These are phyloP conservation scores for Zaprionus camerounensis DNA, from an alignment of 1,140 invertebrate species.

Conservation along the genomic window DNA sequence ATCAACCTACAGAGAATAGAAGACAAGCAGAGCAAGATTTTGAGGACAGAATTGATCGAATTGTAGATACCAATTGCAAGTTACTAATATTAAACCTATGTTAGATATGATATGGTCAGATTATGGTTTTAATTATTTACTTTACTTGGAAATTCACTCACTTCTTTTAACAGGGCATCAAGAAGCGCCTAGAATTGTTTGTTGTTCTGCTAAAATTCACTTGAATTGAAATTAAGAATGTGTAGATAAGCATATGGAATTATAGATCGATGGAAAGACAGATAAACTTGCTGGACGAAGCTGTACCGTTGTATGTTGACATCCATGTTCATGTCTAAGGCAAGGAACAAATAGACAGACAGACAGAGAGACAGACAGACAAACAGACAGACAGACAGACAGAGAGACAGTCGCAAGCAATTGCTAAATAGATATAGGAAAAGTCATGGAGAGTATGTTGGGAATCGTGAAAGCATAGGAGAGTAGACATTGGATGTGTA, in stretches of 20 bases:
- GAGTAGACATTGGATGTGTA: constrained; percentile 9
- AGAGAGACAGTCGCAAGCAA: constrained; percentile 38
- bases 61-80: not conserved
- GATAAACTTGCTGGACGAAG: constrained; percentile 18
- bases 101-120: no score
- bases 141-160: no score
- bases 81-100: not conserved
- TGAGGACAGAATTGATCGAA: not conserved
- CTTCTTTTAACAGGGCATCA: not conserved
- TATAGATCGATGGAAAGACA: constrained; percentile 22
- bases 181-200: constrained; percentile 16
- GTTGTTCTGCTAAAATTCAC: constrained; percentile 47
- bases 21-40: not conserved
- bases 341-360: not conserved
- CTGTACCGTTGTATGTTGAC: constrained; percentile 27
- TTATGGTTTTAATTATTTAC: no score
- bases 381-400: not conserved
- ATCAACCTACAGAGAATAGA: constrained; percentile 1
- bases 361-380: not conserved
- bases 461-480: constrained; percentile 59
- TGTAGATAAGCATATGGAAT: constrained; percentile 2
- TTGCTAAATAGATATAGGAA: constrained; percentile 29
- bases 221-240: constrained; percentile 64
- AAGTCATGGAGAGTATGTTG: constrained; percentile 15
- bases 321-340: constrained; percentile 40